A percentile compares a stretch with the other conserved stretches of the same genome.
Evolutionary conservation across 2,888 invertebrate species (phyloP).

Genomic region (Stramonita haemastoma): DNA sequence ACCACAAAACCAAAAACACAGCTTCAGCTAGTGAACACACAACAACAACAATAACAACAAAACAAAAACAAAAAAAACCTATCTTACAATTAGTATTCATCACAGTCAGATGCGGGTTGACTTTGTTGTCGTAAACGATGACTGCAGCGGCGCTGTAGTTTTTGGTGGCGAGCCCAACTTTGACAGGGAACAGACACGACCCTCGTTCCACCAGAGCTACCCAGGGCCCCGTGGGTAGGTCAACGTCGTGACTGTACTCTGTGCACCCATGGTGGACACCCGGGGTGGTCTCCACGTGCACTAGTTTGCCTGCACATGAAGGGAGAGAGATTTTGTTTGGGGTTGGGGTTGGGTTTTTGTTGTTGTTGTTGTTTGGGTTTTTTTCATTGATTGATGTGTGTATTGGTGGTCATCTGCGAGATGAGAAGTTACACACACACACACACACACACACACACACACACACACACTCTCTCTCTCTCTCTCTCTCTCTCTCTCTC

Average conservation of each 20-base stretch:
- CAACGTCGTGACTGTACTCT: not conserved
- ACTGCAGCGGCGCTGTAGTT: conserved; percentile 88
- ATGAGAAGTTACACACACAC: not conserved
- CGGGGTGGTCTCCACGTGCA: too few species aligned
- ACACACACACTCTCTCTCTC: not conserved
- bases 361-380: not conserved
- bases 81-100: not conserved
- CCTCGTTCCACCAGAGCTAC: conserved; percentile 89
- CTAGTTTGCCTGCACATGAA: too few species aligned
- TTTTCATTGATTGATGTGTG: not conserved
- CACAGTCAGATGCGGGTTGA: not conserved
- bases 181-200: conserved; percentile 88
- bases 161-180: conserved; percentile 86
- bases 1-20: too few species aligned
- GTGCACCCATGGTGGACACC: too few species aligned
- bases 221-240: conserved; percentile 79
- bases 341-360: not conserved
- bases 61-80: too few species aligned
- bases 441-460: not conserved
- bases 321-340: not conserved
- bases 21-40: too few species aligned
- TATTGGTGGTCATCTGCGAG: not conserved
- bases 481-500: too few species aligned
- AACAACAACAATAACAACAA: too few species aligned
- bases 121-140: conserved; percentile 88